A percentile compares a stretch with the other conserved stretches of the same genome.
Conservation (phyloP, 2,797 vertebrate genomes). For the Setipinna tenuifilis region DNA sequence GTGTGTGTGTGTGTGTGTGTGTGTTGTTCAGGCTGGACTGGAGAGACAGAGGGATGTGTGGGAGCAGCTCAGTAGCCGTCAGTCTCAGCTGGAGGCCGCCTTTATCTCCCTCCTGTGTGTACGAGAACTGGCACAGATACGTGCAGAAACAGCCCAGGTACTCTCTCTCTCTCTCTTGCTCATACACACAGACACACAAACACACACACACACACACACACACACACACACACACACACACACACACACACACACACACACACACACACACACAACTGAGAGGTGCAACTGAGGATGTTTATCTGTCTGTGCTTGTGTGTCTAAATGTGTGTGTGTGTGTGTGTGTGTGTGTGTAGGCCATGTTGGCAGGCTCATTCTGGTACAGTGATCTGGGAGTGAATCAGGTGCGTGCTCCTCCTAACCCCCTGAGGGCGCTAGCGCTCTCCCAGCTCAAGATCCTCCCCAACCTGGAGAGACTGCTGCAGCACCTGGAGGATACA, state of each 20-base stretch:
- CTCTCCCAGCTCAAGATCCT: slow-evolving; percentile 73
- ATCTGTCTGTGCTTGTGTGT: not conserved
- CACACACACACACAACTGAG: too few species aligned
- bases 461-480: slow-evolving; percentile 76
- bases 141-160: slow-evolving; percentile 79
- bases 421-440: slow-evolving; percentile 43
- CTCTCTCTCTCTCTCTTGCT: not conserved
- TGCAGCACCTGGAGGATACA: slow-evolving; percentile 70
- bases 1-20: slow-evolving; percentile 26
- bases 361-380: slow-evolving; percentile 73
- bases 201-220: not conserved
- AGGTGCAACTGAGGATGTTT: too few species aligned
- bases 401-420: slow-evolving; percentile 49
- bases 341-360: slow-evolving; percentile 66
- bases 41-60: slow-evolving; percentile 72
- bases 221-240: not conserved
- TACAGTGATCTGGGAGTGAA: slow-evolving; percentile 77
- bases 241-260: not conserved
- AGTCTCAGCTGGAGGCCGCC: slow-evolving; percentile 72
- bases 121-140: slow-evolving; percentile 72
- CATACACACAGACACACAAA: slow-evolving; percentile 3
- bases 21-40: slow-evolving; percentile 65
- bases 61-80: slow-evolving; percentile 69
- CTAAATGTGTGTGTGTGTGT: not conserved
- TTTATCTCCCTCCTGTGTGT: slow-evolving; percentile 71